These are phyloP conservation scores for Drosophila tani DNA, from an alignment of 1,140 invertebrate genomes.

Conservation along the genomic window DNA sequence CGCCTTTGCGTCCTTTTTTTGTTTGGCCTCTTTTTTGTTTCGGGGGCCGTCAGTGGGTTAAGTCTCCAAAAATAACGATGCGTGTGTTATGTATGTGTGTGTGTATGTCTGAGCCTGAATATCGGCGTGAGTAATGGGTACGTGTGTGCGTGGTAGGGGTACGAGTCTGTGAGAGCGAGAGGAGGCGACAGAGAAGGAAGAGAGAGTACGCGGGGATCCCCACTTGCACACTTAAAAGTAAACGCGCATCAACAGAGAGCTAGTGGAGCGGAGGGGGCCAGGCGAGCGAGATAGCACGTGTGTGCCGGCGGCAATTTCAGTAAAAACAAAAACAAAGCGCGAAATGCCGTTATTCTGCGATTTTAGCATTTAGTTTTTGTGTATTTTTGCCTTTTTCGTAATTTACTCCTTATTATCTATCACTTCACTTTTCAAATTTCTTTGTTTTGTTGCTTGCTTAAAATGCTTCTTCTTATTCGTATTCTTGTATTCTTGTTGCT, in stretches of 20 bases:
- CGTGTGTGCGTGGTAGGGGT: not conserved
- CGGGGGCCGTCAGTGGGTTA: constrained; percentile 23
- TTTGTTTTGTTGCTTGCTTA: constrained; percentile 29
- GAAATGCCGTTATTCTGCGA: constrained; percentile 23
- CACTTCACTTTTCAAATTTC: constrained; percentile 20
- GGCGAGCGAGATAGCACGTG: constrained; percentile 54
- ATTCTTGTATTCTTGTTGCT: constrained; percentile 17
- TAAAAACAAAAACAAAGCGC: constrained; percentile 53
- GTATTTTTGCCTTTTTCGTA: constrained; percentile 11
- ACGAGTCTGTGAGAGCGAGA: constrained; percentile 1
- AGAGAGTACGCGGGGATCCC: constrained; percentile 32
- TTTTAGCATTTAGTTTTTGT: constrained; percentile 40
- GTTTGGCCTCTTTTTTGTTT: not conserved
- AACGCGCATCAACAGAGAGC: constrained; percentile 36
- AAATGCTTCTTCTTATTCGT: constrained; percentile 12
- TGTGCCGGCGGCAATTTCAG: constrained; percentile 52
- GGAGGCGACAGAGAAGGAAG: constrained; percentile 1
- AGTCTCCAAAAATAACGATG: constrained; percentile 17
- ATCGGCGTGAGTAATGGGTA: constrained; percentile 3
- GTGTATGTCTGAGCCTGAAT: constrained; percentile 4
- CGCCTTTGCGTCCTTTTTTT: constrained; percentile 8
- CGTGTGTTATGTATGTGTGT: not conserved
- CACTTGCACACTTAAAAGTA: constrained; percentile 40
- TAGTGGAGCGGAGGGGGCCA: constrained; percentile 11
- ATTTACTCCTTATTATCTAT: constrained; percentile 11